Evolutionary conservation across 2,888 invertebrate species (phyloP).

Genomic region (Biston stratarius): DNA sequence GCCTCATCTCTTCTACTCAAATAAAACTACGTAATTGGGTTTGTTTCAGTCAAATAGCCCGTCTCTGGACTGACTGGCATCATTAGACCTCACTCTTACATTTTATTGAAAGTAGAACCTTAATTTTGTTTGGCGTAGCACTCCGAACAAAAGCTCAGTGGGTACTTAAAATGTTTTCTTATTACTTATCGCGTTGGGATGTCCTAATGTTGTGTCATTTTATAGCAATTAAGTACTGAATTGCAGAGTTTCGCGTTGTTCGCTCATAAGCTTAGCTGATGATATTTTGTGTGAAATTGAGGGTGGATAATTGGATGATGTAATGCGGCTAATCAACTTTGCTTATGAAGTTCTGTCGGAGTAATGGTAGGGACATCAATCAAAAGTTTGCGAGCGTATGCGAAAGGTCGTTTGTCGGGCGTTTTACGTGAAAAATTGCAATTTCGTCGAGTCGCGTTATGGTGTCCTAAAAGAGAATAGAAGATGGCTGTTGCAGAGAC

Average conservation of each 20-base stretch:
- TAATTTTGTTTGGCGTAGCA: slow-evolving; percentile 50
- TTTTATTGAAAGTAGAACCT: slow-evolving; percentile 57
- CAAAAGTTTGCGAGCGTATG: slow-evolving; percentile 36
- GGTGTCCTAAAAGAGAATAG: slow-evolving; percentile 5
- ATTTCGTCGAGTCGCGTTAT: slow-evolving; percentile 30
- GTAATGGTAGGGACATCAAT: slow-evolving; percentile 36
- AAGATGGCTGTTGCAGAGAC: slow-evolving; percentile 8
- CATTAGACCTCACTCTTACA: slow-evolving; percentile 57
- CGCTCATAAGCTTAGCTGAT: slow-evolving; percentile 23
- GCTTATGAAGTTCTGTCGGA: slow-evolving; percentile 26
- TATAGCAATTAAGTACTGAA: slow-evolving; percentile 45
- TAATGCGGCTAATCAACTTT: slow-evolving; percentile 33
- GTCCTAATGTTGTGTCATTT: slow-evolving; percentile 46
- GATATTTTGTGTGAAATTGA: slow-evolving; percentile 25
- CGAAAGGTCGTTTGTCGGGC: slow-evolving; percentile 32
- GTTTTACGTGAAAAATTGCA: slow-evolving; percentile 37
- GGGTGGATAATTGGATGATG: slow-evolving; percentile 33
- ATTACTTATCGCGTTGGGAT: slow-evolving; percentile 43
- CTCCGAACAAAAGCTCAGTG: slow-evolving; percentile 47
- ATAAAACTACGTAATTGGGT: slow-evolving; percentile 65
- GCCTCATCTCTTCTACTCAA: slow-evolving; percentile 53
- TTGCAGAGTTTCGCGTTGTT: slow-evolving; percentile 33
- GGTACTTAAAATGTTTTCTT: slow-evolving; percentile 48
- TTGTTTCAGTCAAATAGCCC: slow-evolving; percentile 62
- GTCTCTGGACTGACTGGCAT: slow-evolving; percentile 53